Percentiles rank a stretch among this genome's conserved stretches.
phyloP scores from a whole-genome alignment of 2,888 invertebrate genomes.

The Agrypnus murinus region DNA sequence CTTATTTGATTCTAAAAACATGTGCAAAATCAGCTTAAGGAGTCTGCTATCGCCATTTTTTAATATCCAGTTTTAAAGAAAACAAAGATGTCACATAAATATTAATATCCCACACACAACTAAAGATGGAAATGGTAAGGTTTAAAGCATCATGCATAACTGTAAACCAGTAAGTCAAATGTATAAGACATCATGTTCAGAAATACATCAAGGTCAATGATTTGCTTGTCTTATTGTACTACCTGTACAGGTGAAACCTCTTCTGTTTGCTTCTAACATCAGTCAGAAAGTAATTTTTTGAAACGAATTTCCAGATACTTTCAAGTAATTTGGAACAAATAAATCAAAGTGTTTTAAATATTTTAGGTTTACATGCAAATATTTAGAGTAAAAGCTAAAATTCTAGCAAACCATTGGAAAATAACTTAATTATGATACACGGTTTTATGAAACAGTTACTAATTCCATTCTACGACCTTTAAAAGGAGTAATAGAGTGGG shows the following conservation, averaged over 20 bases:
- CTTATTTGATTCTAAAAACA: no score
- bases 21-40: no score
- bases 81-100: no score
- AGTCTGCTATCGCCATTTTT: no score
- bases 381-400: background rate
- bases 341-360: background rate
- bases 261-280: background rate
- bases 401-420: no score
- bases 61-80: no score
- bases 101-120: conserved; percentile 13
- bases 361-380: background rate
- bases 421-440: background rate
- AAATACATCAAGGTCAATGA: background rate
- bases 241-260: conserved; percentile 31
- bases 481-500: background rate
- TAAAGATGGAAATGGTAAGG: conserved; percentile 35
- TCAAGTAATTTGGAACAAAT: background rate
- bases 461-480: background rate
- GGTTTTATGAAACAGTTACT: background rate
- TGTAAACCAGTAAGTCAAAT: conserved; percentile 32
- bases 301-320: background rate
- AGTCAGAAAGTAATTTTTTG: background rate
- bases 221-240: conserved; percentile 33
- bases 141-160: conserved; percentile 27
- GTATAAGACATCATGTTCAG: background rate